Evolutionary conservation across 2,888 invertebrate genomes (phyloP).

Genomic region (Cephus spinipes): DNA sequence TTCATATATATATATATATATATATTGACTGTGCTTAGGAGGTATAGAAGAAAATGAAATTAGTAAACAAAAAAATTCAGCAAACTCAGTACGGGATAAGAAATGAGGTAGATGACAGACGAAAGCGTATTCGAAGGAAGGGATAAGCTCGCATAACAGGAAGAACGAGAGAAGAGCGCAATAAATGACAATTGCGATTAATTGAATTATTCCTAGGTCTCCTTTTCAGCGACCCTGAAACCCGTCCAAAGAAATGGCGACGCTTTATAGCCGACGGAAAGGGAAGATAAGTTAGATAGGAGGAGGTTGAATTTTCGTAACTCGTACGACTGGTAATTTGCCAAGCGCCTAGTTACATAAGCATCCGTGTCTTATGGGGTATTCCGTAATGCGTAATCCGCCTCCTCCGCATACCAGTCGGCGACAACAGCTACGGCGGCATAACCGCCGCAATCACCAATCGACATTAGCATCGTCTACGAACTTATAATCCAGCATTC

Average conservation of each 20-base stretch:
- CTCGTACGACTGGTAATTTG: background rate
- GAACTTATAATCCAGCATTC: background rate
- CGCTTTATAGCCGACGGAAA: background rate
- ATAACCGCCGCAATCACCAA: background rate
- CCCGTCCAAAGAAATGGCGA: conserved; percentile 10
- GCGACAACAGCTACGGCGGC: background rate
- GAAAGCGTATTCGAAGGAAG: background rate
- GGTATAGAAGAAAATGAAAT: too few species aligned
- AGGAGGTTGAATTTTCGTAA: background rate
- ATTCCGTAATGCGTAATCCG: background rate
- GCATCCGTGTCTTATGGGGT: background rate
- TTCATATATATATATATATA: conserved; percentile 9
- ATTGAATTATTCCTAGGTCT: conserved; percentile 31
- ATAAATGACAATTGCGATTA: conserved; percentile 29
- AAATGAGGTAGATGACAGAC: background rate
- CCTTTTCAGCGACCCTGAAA: conserved; percentile 29
- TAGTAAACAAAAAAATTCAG: background rate
- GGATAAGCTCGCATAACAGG: background rate
- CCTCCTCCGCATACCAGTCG: background rate
- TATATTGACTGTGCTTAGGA: conserved; percentile 6
- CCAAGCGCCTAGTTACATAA: background rate
- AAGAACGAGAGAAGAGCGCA: background rate
- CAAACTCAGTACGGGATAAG: background rate
- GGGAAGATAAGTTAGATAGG: background rate
- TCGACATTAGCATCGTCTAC: background rate